Conservation (phyloP, 2,797 vertebrate genomes). For the Allobates femoralis region DNA sequence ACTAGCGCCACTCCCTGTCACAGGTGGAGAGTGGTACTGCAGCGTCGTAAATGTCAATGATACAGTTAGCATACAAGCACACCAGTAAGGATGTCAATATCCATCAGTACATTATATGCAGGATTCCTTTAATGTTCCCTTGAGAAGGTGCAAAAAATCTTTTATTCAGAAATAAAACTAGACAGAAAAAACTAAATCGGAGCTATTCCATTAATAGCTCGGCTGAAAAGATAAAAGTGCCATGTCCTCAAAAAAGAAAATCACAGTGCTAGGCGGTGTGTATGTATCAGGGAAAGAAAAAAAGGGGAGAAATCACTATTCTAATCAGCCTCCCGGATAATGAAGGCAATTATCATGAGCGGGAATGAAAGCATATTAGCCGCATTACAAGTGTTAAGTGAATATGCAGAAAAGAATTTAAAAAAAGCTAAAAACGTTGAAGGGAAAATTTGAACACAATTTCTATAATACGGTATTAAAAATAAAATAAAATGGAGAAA, state of each 20-base stretch:
- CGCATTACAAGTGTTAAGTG: conserved; percentile 38
- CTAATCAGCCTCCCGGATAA: conserved; percentile 49
- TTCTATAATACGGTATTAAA: neutral
- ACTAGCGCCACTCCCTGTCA: too few relatives aligned
- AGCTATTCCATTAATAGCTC: neutral
- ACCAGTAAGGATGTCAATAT: neutral
- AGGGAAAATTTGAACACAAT: neutral
- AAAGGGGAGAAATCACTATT: conserved; percentile 7
- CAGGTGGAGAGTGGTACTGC: too few relatives aligned
- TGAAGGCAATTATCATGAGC: conserved; percentile 47
- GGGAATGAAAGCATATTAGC: conserved; percentile 40
- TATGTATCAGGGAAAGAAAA: neutral
- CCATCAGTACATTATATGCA: neutral
- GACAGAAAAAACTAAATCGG: neutral
- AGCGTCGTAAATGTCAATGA: too few relatives aligned
- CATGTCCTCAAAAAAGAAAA: neutral
- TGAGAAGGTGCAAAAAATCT: neutral
- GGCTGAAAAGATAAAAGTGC: neutral
- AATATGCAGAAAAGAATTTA: conserved; percentile 13
- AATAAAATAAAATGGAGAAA: neutral
- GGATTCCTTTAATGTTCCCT: neutral
- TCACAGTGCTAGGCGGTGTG: neutral
- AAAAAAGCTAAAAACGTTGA: conserved; percentile 2
- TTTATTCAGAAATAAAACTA: conserved; percentile 1
- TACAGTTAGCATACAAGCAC: too few relatives aligned